phyloP scores from a whole-genome alignment of 2,113 vertebrate genomes.

The Scortum barcoo region DNA sequence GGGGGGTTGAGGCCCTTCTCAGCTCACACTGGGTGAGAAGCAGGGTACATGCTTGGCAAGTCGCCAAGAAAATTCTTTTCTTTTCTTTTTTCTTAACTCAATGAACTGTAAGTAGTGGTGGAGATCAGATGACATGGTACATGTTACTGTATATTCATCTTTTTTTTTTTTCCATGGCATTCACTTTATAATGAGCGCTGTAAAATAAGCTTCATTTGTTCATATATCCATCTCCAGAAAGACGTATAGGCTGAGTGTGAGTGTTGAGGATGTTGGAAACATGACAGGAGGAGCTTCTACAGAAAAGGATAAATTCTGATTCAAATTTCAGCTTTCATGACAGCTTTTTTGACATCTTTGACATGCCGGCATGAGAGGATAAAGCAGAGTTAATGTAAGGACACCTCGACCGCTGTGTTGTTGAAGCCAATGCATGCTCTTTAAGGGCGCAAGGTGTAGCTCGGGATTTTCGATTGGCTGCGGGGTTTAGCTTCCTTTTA shows the following conservation, averaged over 20 bases:
- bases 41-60: not conserved
- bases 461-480: constrained; percentile 35
- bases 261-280: not conserved
- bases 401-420: constrained; percentile 3
- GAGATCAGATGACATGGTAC: not conserved
- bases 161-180: not conserved
- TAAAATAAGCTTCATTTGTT: not conserved
- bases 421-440: constrained; percentile 28
- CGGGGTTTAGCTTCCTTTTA: constrained; percentile 62
- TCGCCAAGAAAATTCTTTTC: not conserved
- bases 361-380: constrained; percentile 18
- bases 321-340: constrained; percentile 7
- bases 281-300: not conserved
- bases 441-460: constrained; percentile 37
- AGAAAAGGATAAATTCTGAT: constrained; percentile 13
- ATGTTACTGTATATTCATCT: not conserved
- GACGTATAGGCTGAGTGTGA: not conserved
- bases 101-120: not conserved
- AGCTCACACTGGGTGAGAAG: not conserved
- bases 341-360: constrained; percentile 35
- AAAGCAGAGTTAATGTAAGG: constrained; percentile 37
- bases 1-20: not conserved
- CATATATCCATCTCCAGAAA: not conserved
- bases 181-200: not conserved
- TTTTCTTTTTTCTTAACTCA: not conserved